These are phyloP conservation scores for Oenanthe oenanthe DNA, from an alignment of 2,113 vertebrate genomes.

Conservation along the genomic window DNA sequence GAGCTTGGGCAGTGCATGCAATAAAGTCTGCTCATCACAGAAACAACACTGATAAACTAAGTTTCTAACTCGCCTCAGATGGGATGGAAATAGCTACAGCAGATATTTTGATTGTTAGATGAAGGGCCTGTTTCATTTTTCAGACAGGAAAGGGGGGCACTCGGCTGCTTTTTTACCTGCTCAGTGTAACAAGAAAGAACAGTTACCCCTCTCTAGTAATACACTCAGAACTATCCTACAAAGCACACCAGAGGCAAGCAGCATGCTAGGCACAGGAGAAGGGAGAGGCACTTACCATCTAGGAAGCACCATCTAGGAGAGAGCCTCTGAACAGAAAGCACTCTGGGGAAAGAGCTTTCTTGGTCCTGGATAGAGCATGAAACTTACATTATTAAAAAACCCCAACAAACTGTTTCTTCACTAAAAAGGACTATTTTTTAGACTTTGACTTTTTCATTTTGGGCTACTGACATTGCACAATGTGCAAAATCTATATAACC, in stretches of 20 bases:
- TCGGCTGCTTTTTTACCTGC: background rate
- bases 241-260: background rate
- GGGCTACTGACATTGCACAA: background rate
- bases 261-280: background rate
- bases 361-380: conserved; percentile 74
- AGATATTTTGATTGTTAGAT: background rate
- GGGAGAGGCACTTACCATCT: conserved; percentile 87
- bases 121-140: background rate
- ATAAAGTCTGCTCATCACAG: background rate
- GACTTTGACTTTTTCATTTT: background rate
- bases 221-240: background rate
- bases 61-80: background rate
- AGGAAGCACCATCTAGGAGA: conserved; percentile 98
- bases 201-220: background rate
- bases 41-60: background rate
- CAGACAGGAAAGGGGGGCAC: background rate
- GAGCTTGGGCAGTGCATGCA: background rate
- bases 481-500: background rate
- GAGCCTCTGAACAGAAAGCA: conserved; percentile 87
- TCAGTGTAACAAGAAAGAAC: background rate
- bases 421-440: background rate
- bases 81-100: background rate
- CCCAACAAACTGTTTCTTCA: background rate
- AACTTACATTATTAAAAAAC: background rate
- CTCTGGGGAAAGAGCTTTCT: conserved; percentile 84